Conservation (phyloP, 2,113 vertebrate genomes). For the Colossoma macropomum region DNA sequence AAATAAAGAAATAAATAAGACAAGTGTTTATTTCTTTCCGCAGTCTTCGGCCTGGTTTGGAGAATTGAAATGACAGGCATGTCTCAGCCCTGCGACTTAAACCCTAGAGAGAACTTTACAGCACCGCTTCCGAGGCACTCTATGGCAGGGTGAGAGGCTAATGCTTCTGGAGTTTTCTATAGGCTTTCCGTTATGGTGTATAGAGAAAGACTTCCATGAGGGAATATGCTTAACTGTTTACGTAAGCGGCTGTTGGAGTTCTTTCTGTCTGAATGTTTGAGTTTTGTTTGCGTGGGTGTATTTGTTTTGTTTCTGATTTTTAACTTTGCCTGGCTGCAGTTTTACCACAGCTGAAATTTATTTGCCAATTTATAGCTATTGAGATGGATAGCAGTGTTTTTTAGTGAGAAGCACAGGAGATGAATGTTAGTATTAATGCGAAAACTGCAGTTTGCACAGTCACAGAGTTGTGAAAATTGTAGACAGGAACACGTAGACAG, state of each 20-base stretch:
- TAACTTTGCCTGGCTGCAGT: conserved; percentile 27
- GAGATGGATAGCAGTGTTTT: background rate
- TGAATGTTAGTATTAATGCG: background rate
- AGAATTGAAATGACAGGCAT: conserved; percentile 62
- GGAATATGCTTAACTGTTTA: conserved; percentile 35
- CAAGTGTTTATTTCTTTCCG: conserved; percentile 2
- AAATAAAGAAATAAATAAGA: conserved; percentile 36
- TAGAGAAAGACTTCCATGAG: conserved; percentile 16
- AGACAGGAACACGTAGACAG: background rate
- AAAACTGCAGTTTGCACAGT: background rate
- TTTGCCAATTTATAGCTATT: background rate
- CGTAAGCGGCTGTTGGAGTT: background rate
- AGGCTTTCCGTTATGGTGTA: conserved; percentile 26
- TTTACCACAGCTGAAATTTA: conserved; percentile 4
- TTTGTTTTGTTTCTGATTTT: conserved; percentile 20
- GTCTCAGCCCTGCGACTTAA: conserved; percentile 17
- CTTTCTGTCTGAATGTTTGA: background rate
- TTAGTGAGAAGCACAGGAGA: background rate
- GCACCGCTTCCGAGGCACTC: conserved; percentile 19
- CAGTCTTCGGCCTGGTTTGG: conserved; percentile 27
- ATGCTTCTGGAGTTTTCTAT: conserved; percentile 59
- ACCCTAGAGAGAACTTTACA: conserved; percentile 21
- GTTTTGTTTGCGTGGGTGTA: conserved; percentile 4
- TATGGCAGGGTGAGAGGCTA: conserved; percentile 68
- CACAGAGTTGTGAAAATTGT: background rate